Evolutionary conservation across 2,113 vertebrate genomes (phyloP).

Genomic region (Tyrannus savana): DNA sequence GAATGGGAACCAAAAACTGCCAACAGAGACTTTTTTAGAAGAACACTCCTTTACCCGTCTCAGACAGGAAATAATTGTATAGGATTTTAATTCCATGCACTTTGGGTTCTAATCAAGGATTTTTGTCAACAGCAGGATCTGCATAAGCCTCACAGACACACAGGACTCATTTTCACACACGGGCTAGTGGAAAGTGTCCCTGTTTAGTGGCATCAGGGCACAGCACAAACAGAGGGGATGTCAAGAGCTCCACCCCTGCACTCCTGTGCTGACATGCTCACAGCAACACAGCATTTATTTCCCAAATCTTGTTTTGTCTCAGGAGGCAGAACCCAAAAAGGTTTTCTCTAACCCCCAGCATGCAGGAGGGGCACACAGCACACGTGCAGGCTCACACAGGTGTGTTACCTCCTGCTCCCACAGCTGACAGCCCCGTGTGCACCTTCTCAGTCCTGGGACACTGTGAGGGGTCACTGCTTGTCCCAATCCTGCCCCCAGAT

Average conservation of each 20-base stretch:
- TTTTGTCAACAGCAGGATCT: neutral
- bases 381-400: neutral
- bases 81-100: neutral
- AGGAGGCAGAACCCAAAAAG: neutral
- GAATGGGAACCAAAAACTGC: neutral
- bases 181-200: no score
- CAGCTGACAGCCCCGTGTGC: neutral
- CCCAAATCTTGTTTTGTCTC: slow-evolving; percentile 42
- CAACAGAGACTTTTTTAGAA: neutral
- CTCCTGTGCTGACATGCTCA: slow-evolving; percentile 40
- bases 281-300: neutral
- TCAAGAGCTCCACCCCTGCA: slow-evolving; percentile 12
- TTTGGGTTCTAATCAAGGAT: neutral
- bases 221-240: neutral
- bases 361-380: neutral
- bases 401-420: neutral
- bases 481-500: neutral
- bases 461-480: neutral
- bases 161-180: no score
- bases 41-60: neutral
- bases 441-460: neutral
- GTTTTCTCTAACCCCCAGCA: slow-evolving; percentile 5
- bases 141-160: neutral
- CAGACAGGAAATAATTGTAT: neutral
- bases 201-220: neutral